Conservation (phyloP, 35 echinoderm and acorn worm species). For the Strongylocentrotus purpuratus region DNA sequence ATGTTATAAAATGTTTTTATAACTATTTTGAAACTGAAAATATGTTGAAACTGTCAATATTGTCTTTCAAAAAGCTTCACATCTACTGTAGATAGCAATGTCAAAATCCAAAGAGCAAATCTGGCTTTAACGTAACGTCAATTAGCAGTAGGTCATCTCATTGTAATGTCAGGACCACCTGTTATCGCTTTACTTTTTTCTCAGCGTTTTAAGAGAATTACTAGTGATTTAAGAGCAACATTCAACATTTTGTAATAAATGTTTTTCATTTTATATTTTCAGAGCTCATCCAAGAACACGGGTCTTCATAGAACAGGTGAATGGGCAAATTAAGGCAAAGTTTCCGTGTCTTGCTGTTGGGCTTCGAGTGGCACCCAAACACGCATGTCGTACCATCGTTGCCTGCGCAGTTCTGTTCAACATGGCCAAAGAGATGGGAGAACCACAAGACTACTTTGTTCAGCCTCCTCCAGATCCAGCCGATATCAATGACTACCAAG, state of each 20-base stretch:
- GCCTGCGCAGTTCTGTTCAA: constrained; percentile 69
- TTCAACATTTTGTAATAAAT: not conserved
- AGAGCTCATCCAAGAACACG: constrained; percentile 49
- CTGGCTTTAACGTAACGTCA: too few relatives aligned
- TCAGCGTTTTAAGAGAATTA: constrained; percentile 4
- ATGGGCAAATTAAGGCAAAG: constrained; percentile 73
- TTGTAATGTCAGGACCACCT: too few relatives aligned
- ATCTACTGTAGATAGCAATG: too few relatives aligned
- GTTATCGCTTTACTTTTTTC: not conserved
- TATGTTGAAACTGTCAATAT: too few relatives aligned
- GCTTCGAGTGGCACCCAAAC: constrained; percentile 54
- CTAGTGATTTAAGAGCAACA: not conserved
- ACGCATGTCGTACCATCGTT: constrained; percentile 55
- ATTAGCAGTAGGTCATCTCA: too few relatives aligned
- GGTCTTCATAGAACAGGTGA: constrained; percentile 70
- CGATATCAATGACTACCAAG: not conserved
- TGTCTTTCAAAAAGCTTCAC: too few relatives aligned
- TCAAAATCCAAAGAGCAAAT: too few relatives aligned
- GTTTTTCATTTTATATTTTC: not conserved
- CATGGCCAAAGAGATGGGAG: constrained; percentile 58
- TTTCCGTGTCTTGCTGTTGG: constrained; percentile 69
- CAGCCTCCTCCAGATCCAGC: constrained; percentile 23
- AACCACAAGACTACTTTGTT: constrained; percentile 31
- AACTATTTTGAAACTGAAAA: too few relatives aligned
- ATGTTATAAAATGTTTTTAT: too few relatives aligned